Evolutionary conservation across 35 echinoderm and acorn worm genomes (phyloP).

Genomic region (Anneissia japonica): DNA sequence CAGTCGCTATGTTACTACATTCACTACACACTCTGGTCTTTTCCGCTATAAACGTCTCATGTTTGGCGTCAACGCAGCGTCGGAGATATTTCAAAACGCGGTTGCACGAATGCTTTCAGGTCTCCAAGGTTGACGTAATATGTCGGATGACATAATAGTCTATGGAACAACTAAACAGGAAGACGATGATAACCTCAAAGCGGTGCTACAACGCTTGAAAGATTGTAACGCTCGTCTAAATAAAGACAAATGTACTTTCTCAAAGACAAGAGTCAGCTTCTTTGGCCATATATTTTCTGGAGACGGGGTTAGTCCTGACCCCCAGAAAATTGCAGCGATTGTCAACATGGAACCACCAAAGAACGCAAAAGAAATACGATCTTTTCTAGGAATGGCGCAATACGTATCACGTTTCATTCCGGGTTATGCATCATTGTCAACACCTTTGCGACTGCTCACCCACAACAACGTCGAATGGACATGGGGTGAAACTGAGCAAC

Average conservation of each 20-base stretch:
- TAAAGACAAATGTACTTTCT: too few relatives aligned
- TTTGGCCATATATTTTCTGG: slow-evolving; percentile 18
- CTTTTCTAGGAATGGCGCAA: slow-evolving; percentile 61
- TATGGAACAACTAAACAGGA: slow-evolving; percentile 16
- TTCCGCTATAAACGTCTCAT: slow-evolving; percentile 28
- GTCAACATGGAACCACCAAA: slow-evolving; percentile 14
- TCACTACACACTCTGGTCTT: slow-evolving; percentile 20
- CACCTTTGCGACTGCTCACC: slow-evolving; percentile 56
- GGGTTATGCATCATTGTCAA: slow-evolving; percentile 15
- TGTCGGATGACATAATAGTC: slow-evolving; percentile 56
- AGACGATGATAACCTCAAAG: too few relatives aligned
- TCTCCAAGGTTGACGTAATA: slow-evolving; percentile 6
- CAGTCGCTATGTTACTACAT: slow-evolving; percentile 4
- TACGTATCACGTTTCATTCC: slow-evolving; percentile 16
- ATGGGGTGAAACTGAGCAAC: slow-evolving; percentile 12
- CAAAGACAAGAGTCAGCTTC: slow-evolving; percentile 5
- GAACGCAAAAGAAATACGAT: slow-evolving; percentile 32
- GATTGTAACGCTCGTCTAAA: slow-evolving; percentile 60
- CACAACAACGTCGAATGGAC: slow-evolving; percentile 1
- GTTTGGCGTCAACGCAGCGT: slow-evolving; percentile 50
- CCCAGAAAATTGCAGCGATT: slow-evolving; percentile 8
- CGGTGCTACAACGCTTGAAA: slow-evolving; percentile 31
- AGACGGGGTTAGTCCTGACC: slow-evolving; percentile 17
- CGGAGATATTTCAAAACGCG: slow-evolving; percentile 46
- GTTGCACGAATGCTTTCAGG: too few relatives aligned